These are phyloP conservation scores for Megaptera novaeangliae DNA, from an alignment of 2,113 vertebrate genomes.

Conservation along the genomic window DNA sequence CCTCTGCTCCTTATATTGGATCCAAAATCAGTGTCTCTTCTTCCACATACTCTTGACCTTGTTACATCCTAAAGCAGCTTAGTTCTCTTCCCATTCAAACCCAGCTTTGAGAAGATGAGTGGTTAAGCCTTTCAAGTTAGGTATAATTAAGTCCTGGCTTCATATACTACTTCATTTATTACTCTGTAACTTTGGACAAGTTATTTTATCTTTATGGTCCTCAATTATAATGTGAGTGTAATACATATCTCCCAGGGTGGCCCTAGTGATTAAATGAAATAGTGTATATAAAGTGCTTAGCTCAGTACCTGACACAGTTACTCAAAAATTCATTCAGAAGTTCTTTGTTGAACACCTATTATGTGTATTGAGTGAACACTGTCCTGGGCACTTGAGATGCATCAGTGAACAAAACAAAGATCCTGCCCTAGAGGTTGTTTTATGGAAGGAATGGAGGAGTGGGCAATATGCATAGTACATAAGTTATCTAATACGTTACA, in stretches of 20 bases:
- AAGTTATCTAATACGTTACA: neutral
- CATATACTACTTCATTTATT: neutral
- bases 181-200: neutral
- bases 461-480: neutral
- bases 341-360: neutral
- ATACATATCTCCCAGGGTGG: neutral
- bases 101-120: neutral
- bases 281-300: neutral
- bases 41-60: neutral
- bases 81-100: neutral
- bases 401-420: constrained; percentile 9
- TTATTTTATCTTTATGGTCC: neutral
- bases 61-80: neutral
- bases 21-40: neutral
- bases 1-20: constrained; percentile 7
- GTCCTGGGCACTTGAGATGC: neutral
- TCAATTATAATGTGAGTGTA: neutral
- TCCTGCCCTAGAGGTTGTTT: neutral
- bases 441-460: neutral
- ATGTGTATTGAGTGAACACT: neutral
- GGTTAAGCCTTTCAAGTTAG: neutral
- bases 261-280: neutral
- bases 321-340: neutral
- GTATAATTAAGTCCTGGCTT: neutral
- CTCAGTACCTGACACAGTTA: neutral